Conservation (phyloP, 2,888 invertebrate genomes). For the Notodonta dromedarius region DNA sequence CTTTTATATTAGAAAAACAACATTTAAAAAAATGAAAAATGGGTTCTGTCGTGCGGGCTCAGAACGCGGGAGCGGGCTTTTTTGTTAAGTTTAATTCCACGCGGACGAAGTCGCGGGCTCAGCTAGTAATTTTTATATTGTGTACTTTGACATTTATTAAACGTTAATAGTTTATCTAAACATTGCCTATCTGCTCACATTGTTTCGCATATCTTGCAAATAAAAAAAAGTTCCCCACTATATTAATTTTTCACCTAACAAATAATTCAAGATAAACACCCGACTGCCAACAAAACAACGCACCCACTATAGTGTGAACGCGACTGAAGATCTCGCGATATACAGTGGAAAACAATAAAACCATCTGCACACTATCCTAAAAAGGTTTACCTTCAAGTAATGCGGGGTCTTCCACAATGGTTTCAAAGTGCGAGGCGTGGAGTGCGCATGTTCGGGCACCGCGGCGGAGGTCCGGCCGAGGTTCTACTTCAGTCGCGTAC, state of each 20-base stretch:
- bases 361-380: conserved; percentile 54
- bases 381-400: conserved; percentile 70
- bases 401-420: conserved; percentile 70
- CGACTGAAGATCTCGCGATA: conserved; percentile 28
- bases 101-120: too few species aligned
- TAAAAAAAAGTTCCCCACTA: not conserved
- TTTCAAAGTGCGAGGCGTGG: conserved; percentile 62
- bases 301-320: conserved; percentile 14
- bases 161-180: too few species aligned
- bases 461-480: conserved; percentile 54
- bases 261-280: conserved; percentile 9
- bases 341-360: conserved; percentile 48
- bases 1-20: not conserved
- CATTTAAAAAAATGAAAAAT: not conserved
- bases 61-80: too few species aligned
- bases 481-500: conserved; percentile 65
- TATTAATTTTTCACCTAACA: not conserved
- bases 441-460: conserved; percentile 75
- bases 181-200: too few species aligned
- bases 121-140: too few species aligned
- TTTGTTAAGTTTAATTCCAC: too few species aligned
- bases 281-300: conserved; percentile 7
- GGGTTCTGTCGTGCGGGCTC: too few species aligned
- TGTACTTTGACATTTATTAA: too few species aligned
- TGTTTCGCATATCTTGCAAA: too few species aligned